Evolutionary conservation across 2,888 invertebrate genomes (phyloP).

Genomic region (Leptarthrus brevirostris): DNA sequence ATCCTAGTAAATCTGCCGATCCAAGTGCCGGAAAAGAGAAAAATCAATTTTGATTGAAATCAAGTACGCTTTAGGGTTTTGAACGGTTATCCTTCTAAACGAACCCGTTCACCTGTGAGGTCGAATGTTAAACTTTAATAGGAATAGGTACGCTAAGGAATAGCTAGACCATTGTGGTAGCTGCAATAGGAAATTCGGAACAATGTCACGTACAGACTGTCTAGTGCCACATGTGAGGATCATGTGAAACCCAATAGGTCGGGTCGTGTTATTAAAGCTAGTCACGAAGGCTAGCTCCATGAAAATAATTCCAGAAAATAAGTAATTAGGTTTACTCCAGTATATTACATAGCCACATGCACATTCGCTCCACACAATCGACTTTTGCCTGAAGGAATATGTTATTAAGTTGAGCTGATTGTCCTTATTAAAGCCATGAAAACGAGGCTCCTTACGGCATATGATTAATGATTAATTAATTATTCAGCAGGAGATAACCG

Average conservation of each 20-base stretch:
- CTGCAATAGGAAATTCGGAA: conserved; percentile 27
- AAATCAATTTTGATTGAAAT: conserved; percentile 46
- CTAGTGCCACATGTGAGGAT: conserved; percentile 23
- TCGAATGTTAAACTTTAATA: conserved; percentile 33
- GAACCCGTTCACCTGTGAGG: background rate
- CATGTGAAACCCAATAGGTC: conserved; percentile 11
- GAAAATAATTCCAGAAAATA: conserved; percentile 46
- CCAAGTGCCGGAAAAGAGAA: background rate
- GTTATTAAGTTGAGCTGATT: conserved; percentile 39
- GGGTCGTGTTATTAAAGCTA: conserved; percentile 36
- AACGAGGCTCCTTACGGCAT: conserved; percentile 27
- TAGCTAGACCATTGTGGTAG: conserved; percentile 2
- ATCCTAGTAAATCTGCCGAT: conserved; percentile 25
- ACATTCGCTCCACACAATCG: background rate
- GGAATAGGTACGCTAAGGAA: background rate
- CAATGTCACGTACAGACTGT: conserved; percentile 41
- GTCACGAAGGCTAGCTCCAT: conserved; percentile 27
- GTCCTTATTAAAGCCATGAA: conserved; percentile 32
- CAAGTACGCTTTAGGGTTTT: conserved; percentile 25
- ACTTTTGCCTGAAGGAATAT: background rate
- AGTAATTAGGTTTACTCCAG: conserved; percentile 42
- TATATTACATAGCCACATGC: conserved; percentile 25
- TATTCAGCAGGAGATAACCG: conserved; percentile 33
- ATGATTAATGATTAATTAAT: conserved; percentile 44
- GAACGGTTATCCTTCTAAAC: conserved; percentile 28